A percentile compares a stretch with the other conserved stretches of the same genome.
These are phyloP conservation scores for Centropristis striata DNA, from an alignment of 2,113 vertebrate genomes.

Conservation along the genomic window DNA sequence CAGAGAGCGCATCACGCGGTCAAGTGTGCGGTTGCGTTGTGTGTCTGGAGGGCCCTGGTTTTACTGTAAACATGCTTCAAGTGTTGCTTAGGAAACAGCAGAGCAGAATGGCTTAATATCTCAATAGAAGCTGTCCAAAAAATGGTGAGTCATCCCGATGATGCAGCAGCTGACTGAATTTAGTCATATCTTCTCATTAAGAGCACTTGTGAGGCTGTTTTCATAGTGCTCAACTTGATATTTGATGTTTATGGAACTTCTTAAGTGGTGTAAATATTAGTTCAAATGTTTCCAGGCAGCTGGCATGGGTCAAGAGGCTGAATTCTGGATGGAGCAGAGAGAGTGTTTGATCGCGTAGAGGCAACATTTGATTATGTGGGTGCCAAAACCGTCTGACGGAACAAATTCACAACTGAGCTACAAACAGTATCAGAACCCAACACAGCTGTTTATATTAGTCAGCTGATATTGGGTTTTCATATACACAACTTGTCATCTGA, in stretches of 20 bases:
- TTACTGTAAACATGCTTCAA: constrained; percentile 70
- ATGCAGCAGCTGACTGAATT: constrained; percentile 39
- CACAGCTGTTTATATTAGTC: constrained; percentile 3
- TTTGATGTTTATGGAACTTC: constrained; percentile 88
- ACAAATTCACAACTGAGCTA: constrained; percentile 82
- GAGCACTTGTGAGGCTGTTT: constrained; percentile 39
- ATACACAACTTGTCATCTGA: neutral
- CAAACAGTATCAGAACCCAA: constrained; percentile 74
- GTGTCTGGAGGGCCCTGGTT: constrained; percentile 41
- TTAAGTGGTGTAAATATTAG: constrained; percentile 90
- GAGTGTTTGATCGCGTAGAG: constrained; percentile 40
- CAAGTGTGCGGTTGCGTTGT: constrained; percentile 40
- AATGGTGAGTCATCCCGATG: neutral
- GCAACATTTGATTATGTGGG: constrained; percentile 13
- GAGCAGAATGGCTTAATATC: constrained; percentile 27
- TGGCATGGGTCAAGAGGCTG: constrained; percentile 73
- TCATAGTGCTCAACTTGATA: constrained; percentile 60
- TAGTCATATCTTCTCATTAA: constrained; percentile 40
- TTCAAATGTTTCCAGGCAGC: constrained; percentile 88
- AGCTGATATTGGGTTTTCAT: constrained; percentile 2
- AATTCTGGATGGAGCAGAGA: constrained; percentile 75
- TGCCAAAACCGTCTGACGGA: neutral
- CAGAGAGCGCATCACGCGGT: constrained; percentile 54
- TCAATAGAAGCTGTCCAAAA: constrained; percentile 31
- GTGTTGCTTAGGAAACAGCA: constrained; percentile 49